Conservation (phyloP, 1,140 invertebrate species). For the Papilio helenus region DNA sequence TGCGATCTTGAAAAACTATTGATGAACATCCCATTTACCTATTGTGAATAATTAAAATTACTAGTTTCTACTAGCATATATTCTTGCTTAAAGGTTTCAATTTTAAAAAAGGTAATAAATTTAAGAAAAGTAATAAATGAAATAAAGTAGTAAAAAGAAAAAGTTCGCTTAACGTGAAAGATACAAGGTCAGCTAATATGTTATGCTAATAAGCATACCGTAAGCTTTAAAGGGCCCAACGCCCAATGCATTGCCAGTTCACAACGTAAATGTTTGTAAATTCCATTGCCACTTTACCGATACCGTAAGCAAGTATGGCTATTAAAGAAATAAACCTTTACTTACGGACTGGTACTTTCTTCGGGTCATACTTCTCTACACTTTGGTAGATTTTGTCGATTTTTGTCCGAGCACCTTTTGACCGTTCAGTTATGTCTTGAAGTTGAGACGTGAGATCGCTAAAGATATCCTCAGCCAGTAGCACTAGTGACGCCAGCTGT, state of each 20-base stretch:
- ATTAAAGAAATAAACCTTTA: constrained; percentile 63
- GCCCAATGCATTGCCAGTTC: constrained; percentile 16
- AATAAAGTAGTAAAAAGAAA: constrained; percentile 1
- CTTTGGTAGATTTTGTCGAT: constrained; percentile 85
- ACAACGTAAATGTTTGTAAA: constrained; percentile 37
- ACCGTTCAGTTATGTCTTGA: constrained; percentile 86
- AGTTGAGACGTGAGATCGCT: constrained; percentile 88
- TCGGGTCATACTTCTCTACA: constrained; percentile 88
- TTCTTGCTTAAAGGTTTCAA: background rate
- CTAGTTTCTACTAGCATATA: no score
- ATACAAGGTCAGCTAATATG: constrained; percentile 35
- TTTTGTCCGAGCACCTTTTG: constrained; percentile 85
- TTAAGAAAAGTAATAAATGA: background rate
- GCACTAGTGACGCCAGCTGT: constrained; percentile 90
- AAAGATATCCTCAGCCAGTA: constrained; percentile 91
- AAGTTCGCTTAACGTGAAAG: constrained; percentile 6
- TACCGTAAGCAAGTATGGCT: constrained; percentile 19
- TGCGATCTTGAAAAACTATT: background rate
- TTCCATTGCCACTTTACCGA: constrained; percentile 31
- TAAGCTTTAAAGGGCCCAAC: constrained; percentile 29
- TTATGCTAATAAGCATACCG: constrained; percentile 37
- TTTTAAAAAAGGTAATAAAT: background rate
- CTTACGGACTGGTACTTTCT: constrained; percentile 93
- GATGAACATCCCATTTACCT: no score
- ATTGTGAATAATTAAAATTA: no score